Conservation (phyloP, 2,797 vertebrate genomes). For the Phataginus tricuspis region DNA sequence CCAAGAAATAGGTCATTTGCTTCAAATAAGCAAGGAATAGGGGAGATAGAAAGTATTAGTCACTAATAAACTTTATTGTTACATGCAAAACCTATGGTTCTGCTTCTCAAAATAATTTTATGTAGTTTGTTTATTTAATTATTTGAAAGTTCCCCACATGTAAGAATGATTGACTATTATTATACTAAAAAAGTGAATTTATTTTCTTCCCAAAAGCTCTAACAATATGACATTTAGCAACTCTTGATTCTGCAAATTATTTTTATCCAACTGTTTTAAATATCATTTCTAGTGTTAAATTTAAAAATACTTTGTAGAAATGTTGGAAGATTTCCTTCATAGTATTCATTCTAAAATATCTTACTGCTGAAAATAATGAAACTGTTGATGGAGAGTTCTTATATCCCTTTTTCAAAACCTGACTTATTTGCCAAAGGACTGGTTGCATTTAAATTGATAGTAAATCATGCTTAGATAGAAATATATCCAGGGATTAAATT, state of each 20-base stretch:
- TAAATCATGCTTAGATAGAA: slow-evolving; percentile 42
- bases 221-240: not conserved
- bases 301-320: slow-evolving; percentile 49
- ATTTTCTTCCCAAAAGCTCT: slow-evolving; percentile 40
- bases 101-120: slow-evolving; percentile 41
- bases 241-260: slow-evolving; percentile 20
- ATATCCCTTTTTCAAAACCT: slow-evolving; percentile 19
- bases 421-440: not conserved
- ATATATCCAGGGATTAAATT: slow-evolving; percentile 1
- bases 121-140: not conserved
- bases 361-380: slow-evolving; percentile 43
- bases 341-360: slow-evolving; percentile 26
- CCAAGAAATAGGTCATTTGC: slow-evolving; percentile 31
- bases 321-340: slow-evolving; percentile 15
- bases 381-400: not conserved
- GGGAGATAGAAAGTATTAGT: not conserved
- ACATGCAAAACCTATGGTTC: slow-evolving; percentile 27
- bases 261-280: slow-evolving; percentile 50
- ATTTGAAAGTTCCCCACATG: not conserved
- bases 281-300: slow-evolving; percentile 39
- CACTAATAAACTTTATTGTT: slow-evolving; percentile 49
- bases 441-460: not conserved
- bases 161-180: slow-evolving; percentile 18
- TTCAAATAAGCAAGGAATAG: slow-evolving; percentile 47
- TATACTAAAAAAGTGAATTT: slow-evolving; percentile 39